These are phyloP conservation scores for Myodes glareolus DNA, from an alignment of 2,113 vertebrate species.

Conservation along the genomic window DNA sequence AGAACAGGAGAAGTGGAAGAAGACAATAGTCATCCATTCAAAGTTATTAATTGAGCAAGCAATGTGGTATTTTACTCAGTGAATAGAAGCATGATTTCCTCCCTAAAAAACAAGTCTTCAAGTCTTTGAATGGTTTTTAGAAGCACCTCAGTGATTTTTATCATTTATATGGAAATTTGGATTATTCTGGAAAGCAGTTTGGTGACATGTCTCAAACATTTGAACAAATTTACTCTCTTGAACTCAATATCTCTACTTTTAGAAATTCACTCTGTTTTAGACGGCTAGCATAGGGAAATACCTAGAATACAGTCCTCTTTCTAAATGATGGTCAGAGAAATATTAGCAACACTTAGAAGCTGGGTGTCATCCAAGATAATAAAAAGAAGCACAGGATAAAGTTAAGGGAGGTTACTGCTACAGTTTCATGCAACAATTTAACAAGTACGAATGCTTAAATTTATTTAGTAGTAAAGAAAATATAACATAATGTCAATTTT, in stretches of 20 bases:
- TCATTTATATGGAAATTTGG: slow-evolving; percentile 50
- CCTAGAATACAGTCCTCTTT: slow-evolving; percentile 20
- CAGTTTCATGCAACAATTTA: slow-evolving; percentile 10
- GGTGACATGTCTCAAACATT: slow-evolving; percentile 19
- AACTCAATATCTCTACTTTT: background rate
- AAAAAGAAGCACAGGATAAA: background rate
- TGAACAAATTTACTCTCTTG: slow-evolving; percentile 11
- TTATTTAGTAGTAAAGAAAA: background rate
- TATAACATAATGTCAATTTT: background rate
- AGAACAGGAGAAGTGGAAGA: slow-evolving; percentile 30
- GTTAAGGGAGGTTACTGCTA: background rate
- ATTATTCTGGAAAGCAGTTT: slow-evolving; percentile 55
- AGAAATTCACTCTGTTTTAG: background rate
- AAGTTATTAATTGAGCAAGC: slow-evolving; percentile 37
- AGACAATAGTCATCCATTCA: slow-evolving; percentile 24
- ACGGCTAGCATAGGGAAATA: background rate
- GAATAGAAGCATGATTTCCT: background rate
- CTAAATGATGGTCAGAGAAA: background rate
- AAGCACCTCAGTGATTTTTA: slow-evolving; percentile 51
- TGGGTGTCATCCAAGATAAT: background rate
- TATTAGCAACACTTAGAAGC: background rate
- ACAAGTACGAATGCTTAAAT: background rate
- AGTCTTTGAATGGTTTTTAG: slow-evolving; percentile 20
- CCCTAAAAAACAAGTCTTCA: background rate
- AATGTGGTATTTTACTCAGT: slow-evolving; percentile 35